A percentile compares a stretch with the other conserved stretches of the same genome.
Evolutionary conservation across 2,113 vertebrate genomes (phyloP).

Genomic region (Osmerus eperlanus): DNA sequence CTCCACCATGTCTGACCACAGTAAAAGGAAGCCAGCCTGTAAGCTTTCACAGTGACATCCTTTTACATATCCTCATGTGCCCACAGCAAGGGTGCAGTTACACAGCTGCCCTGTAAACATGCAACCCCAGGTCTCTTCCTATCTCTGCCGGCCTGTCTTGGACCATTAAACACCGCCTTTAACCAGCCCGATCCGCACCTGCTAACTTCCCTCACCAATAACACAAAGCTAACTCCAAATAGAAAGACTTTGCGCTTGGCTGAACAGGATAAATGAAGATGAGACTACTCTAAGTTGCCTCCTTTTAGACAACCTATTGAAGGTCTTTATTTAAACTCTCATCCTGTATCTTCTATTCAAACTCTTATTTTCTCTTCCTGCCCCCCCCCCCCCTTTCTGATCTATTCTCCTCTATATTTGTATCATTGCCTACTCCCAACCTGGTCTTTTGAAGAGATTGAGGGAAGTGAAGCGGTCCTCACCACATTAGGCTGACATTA

Average conservation of each 20-base stretch:
- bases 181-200: slow-evolving; percentile 49
- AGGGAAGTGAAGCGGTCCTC: slow-evolving; percentile 4
- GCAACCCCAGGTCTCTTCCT: slow-evolving; percentile 45
- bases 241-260: slow-evolving; percentile 52
- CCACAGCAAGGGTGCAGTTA: slow-evolving; percentile 13
- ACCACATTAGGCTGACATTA: slow-evolving; percentile 14
- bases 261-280: slow-evolving; percentile 41
- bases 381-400: no score
- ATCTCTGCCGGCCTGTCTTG: slow-evolving; percentile 32
- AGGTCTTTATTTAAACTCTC: not conserved
- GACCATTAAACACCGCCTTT: slow-evolving; percentile 55
- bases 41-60: slow-evolving; percentile 36
- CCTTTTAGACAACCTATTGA: not conserved
- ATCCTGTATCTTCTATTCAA: not conserved
- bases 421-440: not conserved
- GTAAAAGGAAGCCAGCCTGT: not conserved
- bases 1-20: not conserved
- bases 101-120: slow-evolving; percentile 59
- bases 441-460: not conserved
- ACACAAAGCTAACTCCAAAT: slow-evolving; percentile 5
- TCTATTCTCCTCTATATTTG: no score
- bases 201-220: slow-evolving; percentile 52
- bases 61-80: slow-evolving; percentile 40
- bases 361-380: not conserved
- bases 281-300: not conserved